Base-by-base conservation (phyloP, 2,888 invertebrate genomes). In the Pedicia rivosa region DNA sequence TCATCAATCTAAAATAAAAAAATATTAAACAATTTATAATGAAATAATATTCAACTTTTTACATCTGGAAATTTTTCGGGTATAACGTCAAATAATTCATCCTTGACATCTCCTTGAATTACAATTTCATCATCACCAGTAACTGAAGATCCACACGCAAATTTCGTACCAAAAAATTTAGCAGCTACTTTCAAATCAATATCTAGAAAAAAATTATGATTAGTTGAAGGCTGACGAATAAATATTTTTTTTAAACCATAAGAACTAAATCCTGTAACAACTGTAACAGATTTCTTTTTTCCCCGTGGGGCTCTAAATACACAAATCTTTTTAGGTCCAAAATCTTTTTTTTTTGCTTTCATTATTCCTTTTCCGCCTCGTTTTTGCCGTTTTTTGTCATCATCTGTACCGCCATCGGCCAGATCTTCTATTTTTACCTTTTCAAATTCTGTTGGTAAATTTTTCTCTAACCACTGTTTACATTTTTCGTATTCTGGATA, bases 61-160 rank as follows among this genome's bases (percentile, higher is more conserved):
- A 24, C 24, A 68, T 91, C 86, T 38, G 91, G 81, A 95, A 95
- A 98, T 62, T 98, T 98, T 52, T 95, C 95, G 37, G 94, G 91
- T 54, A 98, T 87, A 45, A 97, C 78, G 65, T 98, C 97, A 63
- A 92, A 90, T 16, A 98, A 66, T 50, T 98, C 97, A 67, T 97
- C 95, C 63, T 97, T 95, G 1, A 97, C 92, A 65, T 97, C 95
- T 37, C 95, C 97, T 63, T 98, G 97, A 55, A 98, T 94, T 31
- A 98, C 97, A 55, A 98, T 97, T 64, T 98, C 98, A 69, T 98
- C 97, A 47, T 94, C 91, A 5, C 92, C 95, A 20, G 95, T 95
- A 2, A 98, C 94, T 8, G 97, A 97, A 6, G 94, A 91, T n/a
- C 97, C 97, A 64, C 97, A 98, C 5, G 97, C 94, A 67, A 98